Evolutionary conservation across 1,140 invertebrate species (phyloP), one percentile per base, ranked within the genome.

Genomic region (honey bee (Apis mellifera)): DNA sequence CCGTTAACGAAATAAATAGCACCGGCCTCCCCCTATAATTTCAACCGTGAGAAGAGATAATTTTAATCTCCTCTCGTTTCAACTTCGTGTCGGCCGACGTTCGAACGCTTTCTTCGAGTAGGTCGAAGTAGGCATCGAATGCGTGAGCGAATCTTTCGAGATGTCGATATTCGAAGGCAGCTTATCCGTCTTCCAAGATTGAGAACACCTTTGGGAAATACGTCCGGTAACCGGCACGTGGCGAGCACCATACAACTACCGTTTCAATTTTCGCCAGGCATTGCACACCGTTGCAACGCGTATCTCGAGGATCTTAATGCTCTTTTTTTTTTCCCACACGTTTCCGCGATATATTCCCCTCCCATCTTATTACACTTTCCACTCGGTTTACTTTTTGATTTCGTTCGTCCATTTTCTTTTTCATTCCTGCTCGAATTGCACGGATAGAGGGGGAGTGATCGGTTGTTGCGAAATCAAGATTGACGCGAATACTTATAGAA

Each of bases 131-230:
- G 60, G 55, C 52, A 79, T 84, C 81, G 82, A 68, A 54, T 48
- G 62, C 55, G 57, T 59, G 60, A 87, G 57, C 70, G 60, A 82
- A 87, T 87, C 62, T 75, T 59, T 42, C 32, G 9, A n/a, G 50
- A 79, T 75, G 72, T 82, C 78, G 78, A 87, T 84, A 82, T 65
- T 78, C 55, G 5, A 55, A 32, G n/a, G 21, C 32, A 68, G 57
- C 52, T 77, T 68, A 79, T 85, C 74, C 65, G 62, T 87, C 86
- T 85, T 76, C 52, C 21, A 55, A 32, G 68, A 78, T 80, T 42
- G 79, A 85, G 52, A 85, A 83, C 66, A 77, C 86, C 72, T 79
- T 59, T 62, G 86, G 83, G 86, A 88, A 87, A 88, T 88, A 85
- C 77, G 60, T 87, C 75, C 62, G 54, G 72, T 59, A 52, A 26